Evolutionary conservation across 2,888 invertebrate species (phyloP), one percentile per base, ranked within the genome.

Genomic region (Peribatodes rhomboidaria): DNA sequence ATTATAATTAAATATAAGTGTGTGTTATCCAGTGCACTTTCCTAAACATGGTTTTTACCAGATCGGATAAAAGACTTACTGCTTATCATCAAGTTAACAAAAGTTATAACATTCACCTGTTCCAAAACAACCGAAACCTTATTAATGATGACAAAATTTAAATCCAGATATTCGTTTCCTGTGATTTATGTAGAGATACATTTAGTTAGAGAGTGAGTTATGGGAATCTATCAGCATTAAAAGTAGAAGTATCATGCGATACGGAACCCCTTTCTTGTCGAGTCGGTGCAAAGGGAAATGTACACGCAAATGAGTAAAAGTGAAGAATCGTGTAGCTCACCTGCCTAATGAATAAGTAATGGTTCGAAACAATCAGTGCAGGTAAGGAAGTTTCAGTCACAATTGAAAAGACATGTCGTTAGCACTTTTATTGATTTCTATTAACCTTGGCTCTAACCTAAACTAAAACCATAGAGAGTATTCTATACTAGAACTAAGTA

Each of bases 161-260:
- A 41, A 55, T 44, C n/a, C 44, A 42, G 39, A 16, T 16, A 39
- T 50, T 55, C 37, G 14, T 56, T 37, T 22, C 35, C 33, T 46
- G 31, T 62, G 50, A 62, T 62, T 55, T 44, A 61, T 53, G 35
- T 27, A 2, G 37, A 44, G 31, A 22, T 39, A 54, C n/a, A 49
- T 42, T 50, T n/a, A 44, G 44, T 50, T 50, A 35, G 35, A 46
- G 37, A 44, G 57, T 57, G 57, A 63, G 39, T 63, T 63, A 63
- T 57, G 44, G 47, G 10, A 46, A 39, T n/a, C 53, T 63, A 63
- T 63, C 58, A 58, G 39, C 57, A 63, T 63, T 46, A 53, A 52
- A 63, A 58, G 57, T 58, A 41, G 57, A 46, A 44, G 44, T 52
- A 63, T 53, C 63, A 63, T 58, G 63, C 63, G 31, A 58, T 39